Percentiles rank a stretch among this genome's conserved stretches.
phyloP scores from a whole-genome alignment of 1,140 invertebrate species.

The Ceratoteleas bidentatus region DNA sequence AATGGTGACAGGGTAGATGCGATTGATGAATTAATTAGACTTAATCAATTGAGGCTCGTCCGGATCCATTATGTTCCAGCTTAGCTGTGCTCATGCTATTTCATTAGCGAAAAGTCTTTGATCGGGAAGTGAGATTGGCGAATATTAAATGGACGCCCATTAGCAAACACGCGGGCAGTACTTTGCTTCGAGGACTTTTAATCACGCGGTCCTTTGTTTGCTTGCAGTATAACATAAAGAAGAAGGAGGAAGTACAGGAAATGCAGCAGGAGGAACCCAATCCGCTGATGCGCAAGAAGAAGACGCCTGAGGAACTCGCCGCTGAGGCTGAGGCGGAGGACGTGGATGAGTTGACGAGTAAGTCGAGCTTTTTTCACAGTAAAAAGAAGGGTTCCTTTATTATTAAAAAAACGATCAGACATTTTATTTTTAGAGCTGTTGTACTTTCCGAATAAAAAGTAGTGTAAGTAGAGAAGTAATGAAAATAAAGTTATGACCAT shows the following conservation, averaged over 20 bases:
- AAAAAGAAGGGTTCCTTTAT: not conserved
- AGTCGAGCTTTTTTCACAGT: slow-evolving; percentile 86
- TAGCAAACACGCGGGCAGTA: slow-evolving; percentile 34
- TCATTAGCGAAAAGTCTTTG: slow-evolving; percentile 66
- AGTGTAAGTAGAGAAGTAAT: too few species aligned
- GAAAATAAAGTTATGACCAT: too few species aligned
- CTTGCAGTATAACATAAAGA: slow-evolving; percentile 98
- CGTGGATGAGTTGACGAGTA: slow-evolving; percentile 98
- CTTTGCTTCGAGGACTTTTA: not conserved
- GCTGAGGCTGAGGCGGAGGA: slow-evolving; percentile 96
- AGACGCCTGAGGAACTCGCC: slow-evolving; percentile 97
- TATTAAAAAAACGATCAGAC: too few species aligned
- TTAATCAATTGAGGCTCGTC: slow-evolving; percentile 57
- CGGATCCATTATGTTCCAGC: slow-evolving; percentile 61
- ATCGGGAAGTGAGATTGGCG: slow-evolving; percentile 62
- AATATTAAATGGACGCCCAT: slow-evolving; percentile 65
- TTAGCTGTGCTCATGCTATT: slow-evolving; percentile 44
- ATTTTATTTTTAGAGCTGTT: too few species aligned
- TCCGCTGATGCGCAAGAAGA: slow-evolving; percentile 97
- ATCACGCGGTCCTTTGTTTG: slow-evolving; percentile 13
- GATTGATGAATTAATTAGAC: slow-evolving; percentile 58
- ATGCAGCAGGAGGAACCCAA: slow-evolving; percentile 91
- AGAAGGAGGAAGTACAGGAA: slow-evolving; percentile 94
- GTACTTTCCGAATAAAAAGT: too few species aligned
- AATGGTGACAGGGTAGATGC: slow-evolving; percentile 29